Base-by-base conservation (phyloP, 2,113 vertebrate species). In the Tamias sibiricus region DNA sequence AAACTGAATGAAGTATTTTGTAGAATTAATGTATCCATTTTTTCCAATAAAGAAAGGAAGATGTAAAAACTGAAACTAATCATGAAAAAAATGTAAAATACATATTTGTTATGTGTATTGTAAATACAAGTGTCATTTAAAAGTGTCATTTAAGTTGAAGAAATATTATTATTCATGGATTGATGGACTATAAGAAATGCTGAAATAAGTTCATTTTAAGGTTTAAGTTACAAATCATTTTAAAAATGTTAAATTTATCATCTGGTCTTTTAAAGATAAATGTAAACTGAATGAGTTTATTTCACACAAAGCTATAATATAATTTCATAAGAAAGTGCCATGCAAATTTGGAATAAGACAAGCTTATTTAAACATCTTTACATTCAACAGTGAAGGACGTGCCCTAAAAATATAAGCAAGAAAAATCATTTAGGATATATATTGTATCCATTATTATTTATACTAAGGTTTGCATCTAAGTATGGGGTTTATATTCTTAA, bases 191-290 rank as follows among this genome's bases (percentile, higher is more conserved):
- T 44, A 96, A 97, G 94, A 57, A 88, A 64, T 91, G 14, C 9
- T 96, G 68, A 44, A 68, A 74, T 8, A 96, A 97, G 66, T 82
- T 95, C 0, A 72, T 91, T 90, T 97, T 96, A 95, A 93, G 35
- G 28, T 97, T 97, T 97, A 83, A 88, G 96, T 80, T 93, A 94
- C 42, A 97, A 95, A 80, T 37, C 74, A n/a, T 64, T 11, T 66
- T 96, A 93, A 86, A 95, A 94, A 69, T 88, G 94, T 47, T 91
- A 93, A 96, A 96, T 84, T 98, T 84, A 88, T 47, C 86, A 97
- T 98, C 82, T 97, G 93, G 5, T 96, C 62, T 86, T 95, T 97
- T 91, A 97, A 98, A 98, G 92, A 98, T 98, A 97, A 98, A 75
- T 96, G 14, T 59, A 96, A 98, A 96, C 75, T 92, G 22, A 26